Evolutionary conservation across 1,140 invertebrate genomes (phyloP), one percentile per base, ranked within the genome.

Genomic region (Amphibalanus amphitrite): DNA sequence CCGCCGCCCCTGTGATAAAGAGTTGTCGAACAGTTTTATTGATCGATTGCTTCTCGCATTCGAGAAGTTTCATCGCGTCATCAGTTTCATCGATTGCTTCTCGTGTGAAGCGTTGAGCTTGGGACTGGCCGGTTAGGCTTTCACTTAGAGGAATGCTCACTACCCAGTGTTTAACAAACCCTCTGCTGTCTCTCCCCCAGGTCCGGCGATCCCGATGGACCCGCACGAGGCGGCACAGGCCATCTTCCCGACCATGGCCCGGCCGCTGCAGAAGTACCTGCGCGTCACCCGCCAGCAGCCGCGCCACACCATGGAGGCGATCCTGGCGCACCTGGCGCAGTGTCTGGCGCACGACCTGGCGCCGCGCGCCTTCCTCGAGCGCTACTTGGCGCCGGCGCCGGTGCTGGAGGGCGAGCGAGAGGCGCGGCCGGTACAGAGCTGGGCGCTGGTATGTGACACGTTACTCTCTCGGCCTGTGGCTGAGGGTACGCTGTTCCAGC

Each of bases 181-280:
- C n/a, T n/a, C n/a, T n/a, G n/a, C n/a, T n/a, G n/a, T 23, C 47
- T 13, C 47, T 38, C 4, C 47, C 47, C 10, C 47, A 59, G 47
- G 47, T 59, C 47, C 47, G 20, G 47, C 47, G 13, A 59, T 59
- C 47, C 78, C 90, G 0, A 89, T 98, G 85, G 93, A 96, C 79
- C 89, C 95, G 0, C 86, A 91, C 75, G 95, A 98, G 82, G 95
- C 95, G n/a, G 95, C 96, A 0, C 92, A 97, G 78, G 93, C 95
- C 0, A 92, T 98, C 28, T 98, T 98, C 79, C 95, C 95, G 8
- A 95, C 93, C 0, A 89, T 98, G 84, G 92, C 95, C 0, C 85
- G 94, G 70, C 90, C 95, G 1, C 82, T 99, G 70, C 95, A 98
- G 81, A 98, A 98, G 81, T 98, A 95, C 81, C 82, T 99, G 67